phyloP scores from a whole-genome alignment of 2,797 vertebrate genomes.

The Fringilla coelebs region DNA sequence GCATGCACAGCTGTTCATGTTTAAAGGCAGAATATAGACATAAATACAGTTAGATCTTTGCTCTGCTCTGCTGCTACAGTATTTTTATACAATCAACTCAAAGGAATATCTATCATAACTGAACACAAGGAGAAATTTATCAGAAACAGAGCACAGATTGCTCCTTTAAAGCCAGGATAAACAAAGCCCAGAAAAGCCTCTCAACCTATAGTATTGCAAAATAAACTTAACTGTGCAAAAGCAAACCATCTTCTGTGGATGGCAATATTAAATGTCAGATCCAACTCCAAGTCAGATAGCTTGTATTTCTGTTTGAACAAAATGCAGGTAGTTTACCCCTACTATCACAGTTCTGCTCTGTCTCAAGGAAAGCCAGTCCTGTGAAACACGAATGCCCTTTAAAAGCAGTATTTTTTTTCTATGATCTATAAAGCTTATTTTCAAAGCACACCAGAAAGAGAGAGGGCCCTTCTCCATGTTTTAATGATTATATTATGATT shows the following conservation, averaged over 20 bases:
- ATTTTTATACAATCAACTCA: conserved; percentile 72
- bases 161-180: conserved; percentile 61
- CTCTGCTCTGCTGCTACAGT: conserved; percentile 64
- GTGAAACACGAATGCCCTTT: not conserved
- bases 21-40: conserved; percentile 75
- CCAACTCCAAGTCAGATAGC: not conserved
- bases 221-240: conserved; percentile 59
- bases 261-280: conserved; percentile 18
- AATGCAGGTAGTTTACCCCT: not conserved
- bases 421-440: not conserved
- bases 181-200: conserved; percentile 65
- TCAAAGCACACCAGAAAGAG: not conserved
- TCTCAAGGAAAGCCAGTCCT: not conserved
- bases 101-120: conserved; percentile 72
- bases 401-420: not conserved
- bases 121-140: conserved; percentile 68
- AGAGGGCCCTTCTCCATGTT: not conserved
- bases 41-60: conserved; percentile 70
- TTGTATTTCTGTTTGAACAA: not conserved
- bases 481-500: not conserved
- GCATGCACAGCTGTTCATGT: conserved; percentile 73
- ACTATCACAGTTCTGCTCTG: not conserved
- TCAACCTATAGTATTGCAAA: conserved; percentile 47
- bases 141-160: conserved; percentile 69
- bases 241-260: conserved; percentile 49